phyloP scores from a whole-genome alignment of 2,113 vertebrate species.

The Takifugu bimaculatus region DNA sequence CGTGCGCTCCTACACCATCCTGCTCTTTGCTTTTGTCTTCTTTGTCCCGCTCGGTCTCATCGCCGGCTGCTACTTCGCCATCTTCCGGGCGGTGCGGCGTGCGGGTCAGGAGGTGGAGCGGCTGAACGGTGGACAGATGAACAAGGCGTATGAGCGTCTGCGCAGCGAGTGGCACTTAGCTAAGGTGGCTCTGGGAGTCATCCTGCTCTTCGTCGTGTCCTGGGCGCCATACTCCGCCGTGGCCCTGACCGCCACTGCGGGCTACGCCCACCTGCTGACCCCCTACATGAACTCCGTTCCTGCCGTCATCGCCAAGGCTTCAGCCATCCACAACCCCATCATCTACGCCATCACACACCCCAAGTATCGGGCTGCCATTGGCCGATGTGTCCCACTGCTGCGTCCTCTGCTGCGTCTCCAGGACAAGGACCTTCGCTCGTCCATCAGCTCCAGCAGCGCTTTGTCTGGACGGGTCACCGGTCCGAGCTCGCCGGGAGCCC shows the following conservation, averaged over 20 bases:
- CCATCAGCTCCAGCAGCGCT: conserved; percentile 8
- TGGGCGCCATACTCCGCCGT: conserved; percentile 88
- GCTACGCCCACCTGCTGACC: conserved; percentile 79
- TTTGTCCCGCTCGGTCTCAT: conserved; percentile 15
- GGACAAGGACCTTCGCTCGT: conserved; percentile 24
- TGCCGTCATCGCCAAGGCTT: conserved; percentile 49
- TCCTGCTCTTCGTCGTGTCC: conserved; percentile 82
- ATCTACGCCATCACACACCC: conserved; percentile 90
- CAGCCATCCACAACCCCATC: conserved; percentile 90
- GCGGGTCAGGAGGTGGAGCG: conserved; percentile 9
- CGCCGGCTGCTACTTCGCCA: conserved; percentile 10
- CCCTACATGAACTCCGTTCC: conserved; percentile 77
- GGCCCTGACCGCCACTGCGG: conserved; percentile 15
- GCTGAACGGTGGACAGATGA: conserved; percentile 45
- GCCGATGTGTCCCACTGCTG: not conserved
- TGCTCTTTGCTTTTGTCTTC: conserved; percentile 29
- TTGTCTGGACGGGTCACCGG: not conserved
- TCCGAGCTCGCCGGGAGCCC: not conserved
- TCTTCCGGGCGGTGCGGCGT: conserved; percentile 17
- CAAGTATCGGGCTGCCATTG: conserved; percentile 71
- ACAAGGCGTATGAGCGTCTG: conserved; percentile 63
- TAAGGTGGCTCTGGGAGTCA: conserved; percentile 47
- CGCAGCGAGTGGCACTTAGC: conserved; percentile 21
- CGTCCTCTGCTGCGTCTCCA: not conserved
- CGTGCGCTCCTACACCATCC: conserved; percentile 15